phyloP scores from a whole-genome alignment of 2,113 vertebrate genomes.

The Eudyptes chrysolophus region DNA sequence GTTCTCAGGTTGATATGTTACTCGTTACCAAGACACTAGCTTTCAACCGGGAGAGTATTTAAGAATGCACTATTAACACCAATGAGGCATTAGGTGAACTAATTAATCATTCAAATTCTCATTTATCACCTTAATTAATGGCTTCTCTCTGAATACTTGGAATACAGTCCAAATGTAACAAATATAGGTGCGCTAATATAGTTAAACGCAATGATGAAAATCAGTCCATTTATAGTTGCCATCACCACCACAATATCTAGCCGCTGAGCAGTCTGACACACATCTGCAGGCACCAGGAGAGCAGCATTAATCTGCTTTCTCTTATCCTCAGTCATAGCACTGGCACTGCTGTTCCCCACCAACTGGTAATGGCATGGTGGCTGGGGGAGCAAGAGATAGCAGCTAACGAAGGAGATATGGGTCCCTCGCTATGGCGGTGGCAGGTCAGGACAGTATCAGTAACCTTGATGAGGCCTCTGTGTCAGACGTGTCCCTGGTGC shows the following conservation, averaged over 20 bases:
- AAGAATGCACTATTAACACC: conserved; percentile 15
- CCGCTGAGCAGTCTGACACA: background rate
- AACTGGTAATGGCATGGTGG: background rate
- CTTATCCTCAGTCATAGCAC: background rate
- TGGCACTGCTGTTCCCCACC: background rate
- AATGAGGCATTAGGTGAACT: background rate
- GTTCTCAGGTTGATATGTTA: background rate
- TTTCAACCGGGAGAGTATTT: conserved; percentile 16
- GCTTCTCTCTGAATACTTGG: background rate
- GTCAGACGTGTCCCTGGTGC: background rate
- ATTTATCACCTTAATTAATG: conserved; percentile 28
- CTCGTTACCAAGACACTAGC: background rate
- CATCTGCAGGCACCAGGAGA: background rate
- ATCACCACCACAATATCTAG: background rate
- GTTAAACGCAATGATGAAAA: background rate
- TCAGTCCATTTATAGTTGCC: background rate
- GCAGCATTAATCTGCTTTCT: background rate
- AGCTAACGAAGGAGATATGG: background rate
- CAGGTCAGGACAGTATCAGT: background rate
- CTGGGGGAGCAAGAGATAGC: background rate
- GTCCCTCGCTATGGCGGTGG: rapidly evolving
- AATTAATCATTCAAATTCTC: conserved; percentile 1
- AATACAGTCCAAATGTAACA: background rate
- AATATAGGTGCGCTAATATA: background rate
- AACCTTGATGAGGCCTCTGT: background rate